phyloP scores from a whole-genome alignment of 2,797 vertebrate species.

The Oophaga sylvatica region DNA sequence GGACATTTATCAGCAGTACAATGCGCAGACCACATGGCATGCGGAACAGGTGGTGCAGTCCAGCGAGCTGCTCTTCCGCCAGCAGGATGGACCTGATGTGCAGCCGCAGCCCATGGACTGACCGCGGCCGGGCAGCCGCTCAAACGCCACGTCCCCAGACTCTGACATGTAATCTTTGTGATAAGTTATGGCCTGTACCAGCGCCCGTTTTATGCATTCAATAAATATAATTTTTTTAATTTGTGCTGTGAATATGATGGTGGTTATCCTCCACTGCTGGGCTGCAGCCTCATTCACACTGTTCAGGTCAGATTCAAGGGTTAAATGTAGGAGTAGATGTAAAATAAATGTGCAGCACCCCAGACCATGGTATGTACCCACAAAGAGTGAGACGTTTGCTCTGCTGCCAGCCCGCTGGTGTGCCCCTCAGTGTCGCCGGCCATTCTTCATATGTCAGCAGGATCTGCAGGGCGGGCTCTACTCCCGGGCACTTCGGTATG shows the following conservation, averaged over 20 bases:
- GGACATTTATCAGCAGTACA: constrained; percentile 93
- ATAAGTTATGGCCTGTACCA: constrained; percentile 57
- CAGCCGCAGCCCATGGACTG: constrained; percentile 64
- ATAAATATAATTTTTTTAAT: constrained; percentile 56
- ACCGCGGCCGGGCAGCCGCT: constrained; percentile 31
- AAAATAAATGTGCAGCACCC: no score
- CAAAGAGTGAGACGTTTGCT: no score
- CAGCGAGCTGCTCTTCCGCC: constrained; percentile 84
- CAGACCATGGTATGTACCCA: no score
- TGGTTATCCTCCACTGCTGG: no score
- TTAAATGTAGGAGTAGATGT: no score
- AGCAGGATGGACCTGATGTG: constrained; percentile 70
- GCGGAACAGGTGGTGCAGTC: constrained; percentile 87
- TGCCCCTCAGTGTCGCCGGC: no score
- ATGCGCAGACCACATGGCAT: constrained; percentile 80
- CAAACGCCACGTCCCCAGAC: background rate
- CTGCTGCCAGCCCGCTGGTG: no score
- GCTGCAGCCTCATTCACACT: background rate
- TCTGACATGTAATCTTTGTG: constrained; percentile 63
- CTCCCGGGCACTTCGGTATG: no score
- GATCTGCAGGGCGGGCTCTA: no score
- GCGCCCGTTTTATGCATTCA: constrained; percentile 33
- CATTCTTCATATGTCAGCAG: no score
- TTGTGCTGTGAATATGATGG: background rate
- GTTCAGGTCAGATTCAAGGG: no score